These are phyloP conservation scores for Ivindomyrus marchei DNA, from an alignment of 2,113 vertebrate species.

Conservation along the genomic window DNA sequence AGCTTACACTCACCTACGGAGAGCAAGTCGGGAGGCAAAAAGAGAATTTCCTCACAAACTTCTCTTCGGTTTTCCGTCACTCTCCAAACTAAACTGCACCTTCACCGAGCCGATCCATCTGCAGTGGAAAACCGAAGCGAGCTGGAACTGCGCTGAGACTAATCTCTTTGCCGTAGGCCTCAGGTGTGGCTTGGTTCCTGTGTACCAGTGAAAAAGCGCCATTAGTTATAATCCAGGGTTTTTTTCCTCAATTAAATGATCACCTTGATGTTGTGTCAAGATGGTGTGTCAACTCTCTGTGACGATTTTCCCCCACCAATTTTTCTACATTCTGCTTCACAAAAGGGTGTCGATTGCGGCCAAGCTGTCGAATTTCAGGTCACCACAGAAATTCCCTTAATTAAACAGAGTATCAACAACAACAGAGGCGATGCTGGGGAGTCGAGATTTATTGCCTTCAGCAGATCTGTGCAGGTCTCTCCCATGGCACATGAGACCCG, in stretches of 20 bases:
- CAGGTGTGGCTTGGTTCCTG: not conserved
- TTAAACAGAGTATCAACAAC: not conserved
- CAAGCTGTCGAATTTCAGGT: not conserved
- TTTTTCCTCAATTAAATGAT: not conserved
- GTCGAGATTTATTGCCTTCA: constrained; percentile 6
- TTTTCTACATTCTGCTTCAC: not conserved
- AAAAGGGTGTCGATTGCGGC: not conserved
- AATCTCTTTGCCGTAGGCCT: not conserved
- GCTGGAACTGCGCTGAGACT: not conserved
- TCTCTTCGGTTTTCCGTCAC: not conserved
- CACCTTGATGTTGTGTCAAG: not conserved
- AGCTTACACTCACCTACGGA: no score
- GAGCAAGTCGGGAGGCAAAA: no score
- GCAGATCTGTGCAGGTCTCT: not conserved
- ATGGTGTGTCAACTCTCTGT: not conserved
- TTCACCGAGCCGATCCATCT: not conserved
- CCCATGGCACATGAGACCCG: not conserved
- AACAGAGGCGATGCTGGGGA: not conserved
- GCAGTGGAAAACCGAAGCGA: not conserved
- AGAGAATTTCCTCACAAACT: not conserved
- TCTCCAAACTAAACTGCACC: not conserved
- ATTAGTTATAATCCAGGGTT: not conserved
- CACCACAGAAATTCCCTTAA: not conserved
- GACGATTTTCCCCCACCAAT: not conserved
- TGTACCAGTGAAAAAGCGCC: not conserved